Evolutionary conservation across 2,888 invertebrate species (phyloP).

Genomic region (Cephus runcator): DNA sequence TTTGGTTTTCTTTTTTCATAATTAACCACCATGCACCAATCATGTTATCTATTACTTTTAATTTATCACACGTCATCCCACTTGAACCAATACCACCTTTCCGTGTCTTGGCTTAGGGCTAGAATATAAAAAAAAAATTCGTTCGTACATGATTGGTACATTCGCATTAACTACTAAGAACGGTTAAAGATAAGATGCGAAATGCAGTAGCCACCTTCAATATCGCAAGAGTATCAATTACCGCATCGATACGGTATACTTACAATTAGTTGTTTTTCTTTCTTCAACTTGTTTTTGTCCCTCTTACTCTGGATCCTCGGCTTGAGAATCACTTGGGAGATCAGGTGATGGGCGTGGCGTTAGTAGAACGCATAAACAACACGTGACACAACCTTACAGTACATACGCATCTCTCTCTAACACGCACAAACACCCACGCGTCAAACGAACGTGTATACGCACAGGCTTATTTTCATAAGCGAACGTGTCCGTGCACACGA

Average conservation of each 20-base stretch:
- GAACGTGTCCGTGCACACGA: slow-evolving; percentile 20
- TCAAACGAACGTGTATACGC: slow-evolving; percentile 1
- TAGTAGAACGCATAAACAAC: slow-evolving; percentile 24
- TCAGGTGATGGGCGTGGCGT: slow-evolving; percentile 24
- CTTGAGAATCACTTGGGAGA: slow-evolving; percentile 23
- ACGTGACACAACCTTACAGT: slow-evolving; percentile 15
- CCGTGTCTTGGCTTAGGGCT: background rate
- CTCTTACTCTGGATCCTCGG: slow-evolving; percentile 1
- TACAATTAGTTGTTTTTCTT: background rate
- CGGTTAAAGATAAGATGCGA: background rate
- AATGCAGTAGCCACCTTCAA: background rate
- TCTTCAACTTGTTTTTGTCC: background rate
- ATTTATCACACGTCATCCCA: background rate
- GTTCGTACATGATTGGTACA: background rate
- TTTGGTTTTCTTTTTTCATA: background rate
- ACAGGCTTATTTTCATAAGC: slow-evolving; percentile 21
- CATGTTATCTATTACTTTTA: background rate
- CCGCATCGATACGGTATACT: background rate
- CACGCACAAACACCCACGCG: slow-evolving; percentile 7
- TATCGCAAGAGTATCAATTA: background rate
- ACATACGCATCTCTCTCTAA: slow-evolving; percentile 4
- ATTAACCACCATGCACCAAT: background rate
- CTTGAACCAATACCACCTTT: background rate
- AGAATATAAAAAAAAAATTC: background rate
- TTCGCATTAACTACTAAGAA: background rate